phyloP scores from a whole-genome alignment of 2,888 invertebrate genomes.

The Empis stercorea region DNA sequence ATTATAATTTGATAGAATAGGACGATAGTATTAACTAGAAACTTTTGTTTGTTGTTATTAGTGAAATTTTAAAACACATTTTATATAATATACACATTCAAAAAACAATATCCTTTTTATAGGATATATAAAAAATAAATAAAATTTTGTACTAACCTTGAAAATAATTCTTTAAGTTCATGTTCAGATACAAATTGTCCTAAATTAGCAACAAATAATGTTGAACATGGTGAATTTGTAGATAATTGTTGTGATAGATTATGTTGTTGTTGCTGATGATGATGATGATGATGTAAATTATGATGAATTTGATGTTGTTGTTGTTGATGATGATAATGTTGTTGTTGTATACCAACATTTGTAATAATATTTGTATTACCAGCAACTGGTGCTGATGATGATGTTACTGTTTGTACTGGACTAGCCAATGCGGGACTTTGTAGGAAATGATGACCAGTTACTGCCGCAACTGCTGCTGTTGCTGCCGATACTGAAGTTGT shows the following conservation, averaged over 20 bases:
- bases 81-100: too few relatives aligned
- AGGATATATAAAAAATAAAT: neutral
- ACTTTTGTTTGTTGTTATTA: too few relatives aligned
- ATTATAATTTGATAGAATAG: too few relatives aligned
- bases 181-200: slow-evolving; percentile 97
- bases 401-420: too few relatives aligned
- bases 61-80: too few relatives aligned
- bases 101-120: too few relatives aligned
- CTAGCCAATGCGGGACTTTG: slow-evolving; percentile 88
- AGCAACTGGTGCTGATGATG: slow-evolving; percentile 32
- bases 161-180: slow-evolving; percentile 95
- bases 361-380: slow-evolving; percentile 37
- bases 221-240: slow-evolving; percentile 83
- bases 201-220: slow-evolving; percentile 96
- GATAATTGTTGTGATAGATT: slow-evolving; percentile 40
- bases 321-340: neutral
- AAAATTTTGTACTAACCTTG: slow-evolving; percentile 55
- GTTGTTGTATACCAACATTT: slow-evolving; percentile 14
- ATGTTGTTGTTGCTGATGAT: slow-evolving; percentile 36
- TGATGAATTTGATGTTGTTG: neutral
- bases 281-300: neutral
- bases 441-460: slow-evolving; percentile 65
- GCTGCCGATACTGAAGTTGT: slow-evolving; percentile 13
- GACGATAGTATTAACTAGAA: too few relatives aligned
- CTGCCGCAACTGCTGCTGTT: slow-evolving; percentile 5